A percentile compares a stretch with the other conserved stretches of the same genome.
Conservation (phyloP, 2,113 vertebrate species). For the Osmerus mordax region DNA sequence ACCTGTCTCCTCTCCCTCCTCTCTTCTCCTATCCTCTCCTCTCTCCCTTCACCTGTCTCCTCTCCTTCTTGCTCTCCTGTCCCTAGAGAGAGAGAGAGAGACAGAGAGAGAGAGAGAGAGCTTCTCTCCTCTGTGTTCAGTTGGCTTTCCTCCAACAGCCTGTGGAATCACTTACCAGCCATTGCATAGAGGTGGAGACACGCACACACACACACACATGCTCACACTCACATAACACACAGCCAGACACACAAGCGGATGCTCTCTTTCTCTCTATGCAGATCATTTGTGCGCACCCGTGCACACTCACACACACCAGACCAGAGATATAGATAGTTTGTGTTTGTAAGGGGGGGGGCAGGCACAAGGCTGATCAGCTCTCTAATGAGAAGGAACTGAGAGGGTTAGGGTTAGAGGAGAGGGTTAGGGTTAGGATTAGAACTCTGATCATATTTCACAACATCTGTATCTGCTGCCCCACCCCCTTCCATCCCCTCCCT, state of each 20-base stretch:
- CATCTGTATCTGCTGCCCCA: conserved; percentile 52
- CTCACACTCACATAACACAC: conserved; percentile 36
- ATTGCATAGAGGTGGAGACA: conserved; percentile 32
- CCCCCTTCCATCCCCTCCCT: conserved; percentile 7
- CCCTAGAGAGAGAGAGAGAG: background rate
- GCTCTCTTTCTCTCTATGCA: background rate
- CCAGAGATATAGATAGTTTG: background rate
- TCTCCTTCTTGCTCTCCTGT: conserved; percentile 13
- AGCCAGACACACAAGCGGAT: background rate
- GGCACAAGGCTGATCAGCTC: conserved; percentile 48
- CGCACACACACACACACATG: conserved; percentile 17
- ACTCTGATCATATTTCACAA: conserved; percentile 60
- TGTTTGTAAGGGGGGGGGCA: conserved; percentile 28
- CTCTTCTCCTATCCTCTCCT: conserved; percentile 2
- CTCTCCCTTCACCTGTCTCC: conserved; percentile 8
- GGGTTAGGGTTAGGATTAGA: no score
- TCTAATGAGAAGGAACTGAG: conserved; percentile 47
- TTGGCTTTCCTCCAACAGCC: conserved; percentile 66
- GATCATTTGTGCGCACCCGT: no score
- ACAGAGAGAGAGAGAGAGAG: no score
- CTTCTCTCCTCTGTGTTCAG: conserved; percentile 35
- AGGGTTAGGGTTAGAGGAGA: no score
- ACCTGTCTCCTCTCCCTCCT: conserved; percentile 32
- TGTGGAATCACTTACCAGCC: conserved; percentile 69
- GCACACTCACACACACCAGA: conserved; percentile 2